Conservation (phyloP, 2,113 vertebrate species). For the Bettongia penicillata region DNA sequence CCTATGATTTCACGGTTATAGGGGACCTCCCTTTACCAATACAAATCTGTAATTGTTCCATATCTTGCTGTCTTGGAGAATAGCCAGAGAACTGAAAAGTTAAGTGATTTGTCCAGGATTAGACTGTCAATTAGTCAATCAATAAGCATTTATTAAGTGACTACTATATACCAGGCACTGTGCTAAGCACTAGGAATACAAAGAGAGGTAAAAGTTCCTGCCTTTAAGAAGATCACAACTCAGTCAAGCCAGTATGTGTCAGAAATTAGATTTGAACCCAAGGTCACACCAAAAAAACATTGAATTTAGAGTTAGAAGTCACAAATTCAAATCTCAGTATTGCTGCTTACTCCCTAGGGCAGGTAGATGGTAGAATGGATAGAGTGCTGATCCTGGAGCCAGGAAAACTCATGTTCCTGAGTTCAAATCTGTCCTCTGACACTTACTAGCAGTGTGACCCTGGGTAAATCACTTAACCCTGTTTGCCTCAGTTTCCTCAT, state of each 20-base stretch:
- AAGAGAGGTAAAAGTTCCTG: neutral
- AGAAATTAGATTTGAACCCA: neutral
- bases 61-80: neutral
- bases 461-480: no score
- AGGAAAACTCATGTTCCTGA: neutral
- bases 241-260: neutral
- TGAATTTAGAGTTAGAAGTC: neutral
- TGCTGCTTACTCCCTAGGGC: neutral
- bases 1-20: neutral
- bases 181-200: neutral
- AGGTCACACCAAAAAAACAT: neutral
- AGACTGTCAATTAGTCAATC: neutral
- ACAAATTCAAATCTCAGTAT: neutral
- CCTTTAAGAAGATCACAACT: neutral
- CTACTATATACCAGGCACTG: no score
- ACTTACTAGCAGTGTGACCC: no score
- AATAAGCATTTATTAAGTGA: neutral
- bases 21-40: neutral
- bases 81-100: neutral
- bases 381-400: neutral
- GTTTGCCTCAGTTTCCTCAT: neutral
- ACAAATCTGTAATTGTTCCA: neutral
- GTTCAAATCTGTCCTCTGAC: neutral
- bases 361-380: neutral
- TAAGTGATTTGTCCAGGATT: neutral